Evolutionary conservation across 1,140 invertebrate species (phyloP).

Genomic region (Nylanderia fulva): DNA sequence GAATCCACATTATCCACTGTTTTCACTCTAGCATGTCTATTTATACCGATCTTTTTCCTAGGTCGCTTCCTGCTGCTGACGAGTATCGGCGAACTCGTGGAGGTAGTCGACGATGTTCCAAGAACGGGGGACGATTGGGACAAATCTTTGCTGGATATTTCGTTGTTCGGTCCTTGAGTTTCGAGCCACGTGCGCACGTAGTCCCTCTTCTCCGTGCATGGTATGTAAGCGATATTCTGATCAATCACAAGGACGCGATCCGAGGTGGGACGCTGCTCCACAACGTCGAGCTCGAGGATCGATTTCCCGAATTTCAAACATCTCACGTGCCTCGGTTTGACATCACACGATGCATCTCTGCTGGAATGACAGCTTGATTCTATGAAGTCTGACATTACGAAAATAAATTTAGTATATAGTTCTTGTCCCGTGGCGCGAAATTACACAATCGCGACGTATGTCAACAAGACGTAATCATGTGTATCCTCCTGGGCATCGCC

Average conservation of each 20-base stretch:
- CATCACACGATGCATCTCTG: not conserved
- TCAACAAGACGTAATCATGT: not conserved
- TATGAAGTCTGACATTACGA: slow-evolving; percentile 15
- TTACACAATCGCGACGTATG: not conserved
- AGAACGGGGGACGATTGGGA: not conserved
- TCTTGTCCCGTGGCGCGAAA: not conserved
- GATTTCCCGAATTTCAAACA: slow-evolving; percentile 59
- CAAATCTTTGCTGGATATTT: not conserved
- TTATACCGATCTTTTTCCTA: not conserved
- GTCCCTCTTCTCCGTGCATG: slow-evolving; percentile 44
- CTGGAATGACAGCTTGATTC: not conserved
- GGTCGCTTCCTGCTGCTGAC: slow-evolving; percentile 25
- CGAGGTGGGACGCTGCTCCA: not conserved
- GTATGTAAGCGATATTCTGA: slow-evolving; percentile 35
- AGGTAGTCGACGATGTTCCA: not conserved
- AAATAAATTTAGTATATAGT: not conserved
- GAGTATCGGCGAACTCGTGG: slow-evolving; percentile 47
- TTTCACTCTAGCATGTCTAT: not conserved
- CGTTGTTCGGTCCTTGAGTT: slow-evolving; percentile 9
- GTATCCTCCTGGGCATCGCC: not conserved
- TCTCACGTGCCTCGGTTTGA: slow-evolving; percentile 57
- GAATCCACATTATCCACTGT: not conserved
- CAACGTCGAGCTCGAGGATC: slow-evolving; percentile 43
- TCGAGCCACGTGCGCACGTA: slow-evolving; percentile 68
- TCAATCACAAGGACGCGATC: not conserved